Evolutionary conservation across 2,113 vertebrate genomes (phyloP).

Genomic region (Ellobius talpinus): DNA sequence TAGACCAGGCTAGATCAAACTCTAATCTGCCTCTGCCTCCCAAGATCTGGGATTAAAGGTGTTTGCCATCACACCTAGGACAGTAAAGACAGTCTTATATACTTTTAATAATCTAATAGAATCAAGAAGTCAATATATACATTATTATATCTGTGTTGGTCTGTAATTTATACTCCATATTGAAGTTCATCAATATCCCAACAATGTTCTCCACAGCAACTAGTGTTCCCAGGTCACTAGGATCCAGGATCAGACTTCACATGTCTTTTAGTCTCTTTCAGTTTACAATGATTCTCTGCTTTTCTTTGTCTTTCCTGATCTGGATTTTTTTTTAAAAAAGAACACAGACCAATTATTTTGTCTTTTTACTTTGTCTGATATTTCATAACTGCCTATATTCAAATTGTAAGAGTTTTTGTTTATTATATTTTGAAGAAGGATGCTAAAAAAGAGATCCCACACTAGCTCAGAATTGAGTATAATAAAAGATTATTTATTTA

Average conservation of each 20-base stretch:
- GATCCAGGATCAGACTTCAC: neutral
- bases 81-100: neutral
- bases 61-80: neutral
- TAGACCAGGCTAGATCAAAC: neutral
- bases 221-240: neutral
- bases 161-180: neutral
- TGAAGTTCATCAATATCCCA: constrained; percentile 11
- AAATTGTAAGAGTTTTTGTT: neutral
- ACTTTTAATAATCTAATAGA: neutral
- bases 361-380: neutral
- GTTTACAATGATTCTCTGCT: neutral
- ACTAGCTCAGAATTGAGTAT: no score
- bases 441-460: no score
- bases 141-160: neutral
- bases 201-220: neutral
- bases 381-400: neutral
- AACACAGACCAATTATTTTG: neutral
- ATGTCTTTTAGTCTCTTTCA: neutral
- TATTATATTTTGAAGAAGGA: neutral
- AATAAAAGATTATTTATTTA: no score
- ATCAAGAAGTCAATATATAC: neutral
- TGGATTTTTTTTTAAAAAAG: neutral
- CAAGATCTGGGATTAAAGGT: neutral
- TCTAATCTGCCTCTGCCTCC: neutral
- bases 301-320: neutral